Evolutionary conservation across 2,888 invertebrate genomes (phyloP), one percentile per base, ranked within the genome.

Genomic region (Acholoe squamosa): DNA sequence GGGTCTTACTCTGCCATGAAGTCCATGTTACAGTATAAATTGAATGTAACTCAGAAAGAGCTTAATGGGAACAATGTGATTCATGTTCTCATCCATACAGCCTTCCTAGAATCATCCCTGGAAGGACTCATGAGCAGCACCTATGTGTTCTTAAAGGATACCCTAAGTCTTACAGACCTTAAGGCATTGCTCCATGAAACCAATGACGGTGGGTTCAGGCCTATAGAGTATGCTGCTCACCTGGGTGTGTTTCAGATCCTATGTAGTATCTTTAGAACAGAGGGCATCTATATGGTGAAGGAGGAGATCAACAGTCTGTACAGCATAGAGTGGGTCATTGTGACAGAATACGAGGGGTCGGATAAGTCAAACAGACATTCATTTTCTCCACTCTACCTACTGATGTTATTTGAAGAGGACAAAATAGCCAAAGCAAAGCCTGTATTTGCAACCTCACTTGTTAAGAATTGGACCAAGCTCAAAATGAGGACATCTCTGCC

Each of bases 401-500:
- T 84, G 16, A 84, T 84, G 84, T n/a, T 51, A 14, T 7, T 84
- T 7, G 52, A 84, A 5, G 28, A 52, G 3, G 25, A 54, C 25
- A 84, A 28, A 16, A 5, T 84, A 12, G 52, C 3, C 12, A 52
- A 43, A 10, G 43, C 10, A 3, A 25, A 7, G 7, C 7, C 84
- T 5, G 10, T 84, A 7, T 84, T 84, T 84, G 25, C 22, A 51
- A 52, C 84, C n/a, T 3, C 51, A 7, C 28, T 84, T 7, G 28
- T 84, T 25, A 5, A 84, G 54, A 84, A 84, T n/a, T 84, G 84
- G 84, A 14, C 52, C 43, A 54, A 84, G 25, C 16, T 84, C 28
- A 84, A 84, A 28, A 84, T 34, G 51, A 43, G 25, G 51, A n/a
- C 84, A 7, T 25, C 7, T 10, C 5, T 34, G 10, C 84, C 84